phyloP scores from a whole-genome alignment of 2,797 vertebrate genomes.

The Sebastes elongatus region DNA sequence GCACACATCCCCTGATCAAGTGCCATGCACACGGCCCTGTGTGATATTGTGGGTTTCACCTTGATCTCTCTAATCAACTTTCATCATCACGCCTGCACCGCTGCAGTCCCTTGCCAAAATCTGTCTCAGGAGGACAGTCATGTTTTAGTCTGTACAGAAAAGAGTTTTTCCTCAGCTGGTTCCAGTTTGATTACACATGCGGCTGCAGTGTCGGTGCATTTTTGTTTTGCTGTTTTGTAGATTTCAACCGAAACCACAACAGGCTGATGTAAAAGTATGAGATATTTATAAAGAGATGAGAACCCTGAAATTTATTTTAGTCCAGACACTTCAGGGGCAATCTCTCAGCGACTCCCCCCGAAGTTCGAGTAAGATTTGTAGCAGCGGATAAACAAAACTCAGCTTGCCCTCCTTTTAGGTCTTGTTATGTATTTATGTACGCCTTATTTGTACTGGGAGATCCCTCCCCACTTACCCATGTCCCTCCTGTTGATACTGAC shows the following conservation, averaged over 20 bases:
- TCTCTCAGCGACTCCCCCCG: slow-evolving; percentile 5
- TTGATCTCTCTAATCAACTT: slow-evolving; percentile 11
- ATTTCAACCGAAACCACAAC: slow-evolving; percentile 22
- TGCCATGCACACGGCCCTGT: background rate
- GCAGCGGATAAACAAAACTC: slow-evolving; percentile 26
- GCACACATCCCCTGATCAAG: background rate
- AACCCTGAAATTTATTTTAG: slow-evolving; percentile 34
- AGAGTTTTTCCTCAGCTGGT: background rate
- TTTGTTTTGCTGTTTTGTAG: slow-evolving; percentile 4
- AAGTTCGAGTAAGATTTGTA: slow-evolving; percentile 8
- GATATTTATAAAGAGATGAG: slow-evolving; percentile 44
- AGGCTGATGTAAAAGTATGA: slow-evolving; percentile 30
- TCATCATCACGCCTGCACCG: background rate
- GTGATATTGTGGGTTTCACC: background rate
- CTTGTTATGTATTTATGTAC: background rate
- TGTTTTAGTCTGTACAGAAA: background rate
- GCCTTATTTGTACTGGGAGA: background rate
- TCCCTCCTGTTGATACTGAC: background rate
- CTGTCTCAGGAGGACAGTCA: background rate
- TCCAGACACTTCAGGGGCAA: slow-evolving; percentile 24
- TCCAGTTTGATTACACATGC: background rate
- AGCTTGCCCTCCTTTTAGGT: slow-evolving; percentile 1
- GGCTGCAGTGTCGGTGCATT: background rate
- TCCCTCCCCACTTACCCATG: background rate
- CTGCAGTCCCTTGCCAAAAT: background rate